Percentiles rank a stretch among this genome's conserved stretches.
These are phyloP conservation scores for Lasioglossum zephyrum DNA, from an alignment of 2,888 invertebrate genomes.

Conservation along the genomic window DNA sequence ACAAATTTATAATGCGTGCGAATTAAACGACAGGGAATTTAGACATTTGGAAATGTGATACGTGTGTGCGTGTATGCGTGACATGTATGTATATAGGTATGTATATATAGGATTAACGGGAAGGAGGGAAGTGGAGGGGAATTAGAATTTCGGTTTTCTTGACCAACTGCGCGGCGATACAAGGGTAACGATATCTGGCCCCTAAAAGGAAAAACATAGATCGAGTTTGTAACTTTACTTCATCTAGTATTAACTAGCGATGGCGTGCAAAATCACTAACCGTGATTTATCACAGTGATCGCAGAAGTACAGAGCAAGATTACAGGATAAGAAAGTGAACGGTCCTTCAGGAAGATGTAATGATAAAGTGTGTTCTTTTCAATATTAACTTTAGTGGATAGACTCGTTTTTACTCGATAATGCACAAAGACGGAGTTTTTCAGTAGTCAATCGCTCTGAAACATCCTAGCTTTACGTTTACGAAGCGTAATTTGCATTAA, in stretches of 20 bases:
- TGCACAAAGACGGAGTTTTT: too few species aligned
- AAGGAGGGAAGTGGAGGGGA: constrained; percentile 17
- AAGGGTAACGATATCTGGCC: constrained; percentile 80
- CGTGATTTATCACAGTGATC: too few species aligned
- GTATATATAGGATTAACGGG: constrained; percentile 15
- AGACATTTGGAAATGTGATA: constrained; percentile 17
- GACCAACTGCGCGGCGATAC: constrained; percentile 80
- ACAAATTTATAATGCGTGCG: constrained; percentile 47
- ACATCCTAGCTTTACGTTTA: too few species aligned
- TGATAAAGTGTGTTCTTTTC: too few species aligned
- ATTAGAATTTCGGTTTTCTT: constrained; percentile 79
- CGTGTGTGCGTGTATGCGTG: not conserved
- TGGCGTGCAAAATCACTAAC: too few species aligned
- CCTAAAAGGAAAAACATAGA: constrained; percentile 77
- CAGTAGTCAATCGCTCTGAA: too few species aligned
- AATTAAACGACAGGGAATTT: constrained; percentile 30
- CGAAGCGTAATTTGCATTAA: too few species aligned
- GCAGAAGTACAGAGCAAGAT: not conserved
- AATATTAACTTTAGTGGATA: too few species aligned
- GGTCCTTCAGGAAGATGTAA: too few species aligned
- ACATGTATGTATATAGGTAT: not conserved
- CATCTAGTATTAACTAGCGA: constrained; percentile 5
- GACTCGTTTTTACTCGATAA: too few species aligned
- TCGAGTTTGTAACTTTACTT: constrained; percentile 47
- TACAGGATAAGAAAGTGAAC: not conserved